Evolutionary conservation across 2,113 vertebrate genomes (phyloP).

Genomic region (Tyrannus savana): DNA sequence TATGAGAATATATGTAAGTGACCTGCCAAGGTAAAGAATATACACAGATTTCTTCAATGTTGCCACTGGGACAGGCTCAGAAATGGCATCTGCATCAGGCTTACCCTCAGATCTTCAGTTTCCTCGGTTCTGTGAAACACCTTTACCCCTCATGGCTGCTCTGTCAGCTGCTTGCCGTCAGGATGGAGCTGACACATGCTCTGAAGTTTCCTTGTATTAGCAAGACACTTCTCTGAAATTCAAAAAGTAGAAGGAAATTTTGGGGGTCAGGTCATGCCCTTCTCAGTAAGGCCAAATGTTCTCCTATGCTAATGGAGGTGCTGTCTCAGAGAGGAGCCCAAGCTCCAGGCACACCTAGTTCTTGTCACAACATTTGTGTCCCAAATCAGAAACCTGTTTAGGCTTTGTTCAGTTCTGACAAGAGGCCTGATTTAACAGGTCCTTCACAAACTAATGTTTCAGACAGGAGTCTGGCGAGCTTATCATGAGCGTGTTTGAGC

Average conservation of each 20-base stretch:
- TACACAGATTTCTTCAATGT: neutral
- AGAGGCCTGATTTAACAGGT: neutral
- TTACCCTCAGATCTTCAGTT: neutral
- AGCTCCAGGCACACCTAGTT: neutral
- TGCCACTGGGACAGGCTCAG: neutral
- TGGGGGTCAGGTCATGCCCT: too few species aligned
- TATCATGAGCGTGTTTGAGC: neutral
- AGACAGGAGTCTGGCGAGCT: neutral
- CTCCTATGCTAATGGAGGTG: neutral
- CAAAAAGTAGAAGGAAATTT: neutral
- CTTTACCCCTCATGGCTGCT: rapidly evolving
- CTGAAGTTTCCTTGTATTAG: neutral
- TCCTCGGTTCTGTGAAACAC: neutral
- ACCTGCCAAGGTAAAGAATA: slow-evolving; percentile 9
- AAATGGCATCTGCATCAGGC: neutral
- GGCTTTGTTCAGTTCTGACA: neutral
- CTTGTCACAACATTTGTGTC: neutral
- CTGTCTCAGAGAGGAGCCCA: neutral
- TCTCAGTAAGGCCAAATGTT: neutral
- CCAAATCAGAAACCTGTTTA: neutral
- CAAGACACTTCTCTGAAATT: neutral
- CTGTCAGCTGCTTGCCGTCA: neutral
- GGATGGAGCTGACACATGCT: rapidly evolving
- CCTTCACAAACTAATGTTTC: neutral
- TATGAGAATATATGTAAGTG: slow-evolving; percentile 4